phyloP scores from a whole-genome alignment of 2,113 vertebrate genomes.

The Heterochromis multidens region DNA sequence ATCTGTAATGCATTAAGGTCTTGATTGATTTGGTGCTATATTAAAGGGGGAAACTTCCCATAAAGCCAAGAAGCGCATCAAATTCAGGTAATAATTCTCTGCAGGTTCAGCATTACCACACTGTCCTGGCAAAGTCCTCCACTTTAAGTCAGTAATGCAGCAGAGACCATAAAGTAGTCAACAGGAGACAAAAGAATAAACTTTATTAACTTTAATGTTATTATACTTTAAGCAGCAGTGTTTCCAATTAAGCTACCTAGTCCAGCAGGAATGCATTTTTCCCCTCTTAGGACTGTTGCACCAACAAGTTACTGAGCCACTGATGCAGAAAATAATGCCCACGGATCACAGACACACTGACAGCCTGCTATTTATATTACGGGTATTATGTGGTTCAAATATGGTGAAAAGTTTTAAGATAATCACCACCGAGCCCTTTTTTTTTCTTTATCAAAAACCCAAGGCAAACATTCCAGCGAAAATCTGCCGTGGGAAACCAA shows the following conservation, averaged over 20 bases:
- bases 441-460: conserved; percentile 37
- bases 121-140: background rate
- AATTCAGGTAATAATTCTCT: background rate
- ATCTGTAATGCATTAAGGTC: background rate
- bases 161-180: background rate
- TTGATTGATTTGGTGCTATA: background rate
- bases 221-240: background rate
- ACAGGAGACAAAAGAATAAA: background rate
- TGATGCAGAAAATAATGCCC: background rate
- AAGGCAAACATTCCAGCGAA: conserved; percentile 54
- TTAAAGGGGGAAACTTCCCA: background rate
- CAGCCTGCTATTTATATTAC: conserved; percentile 40
- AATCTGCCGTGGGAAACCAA: conserved; percentile 50
- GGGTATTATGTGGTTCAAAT: conserved; percentile 35
- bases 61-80: background rate
- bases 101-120: background rate
- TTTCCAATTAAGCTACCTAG: background rate
- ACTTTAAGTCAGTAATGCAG: background rate
- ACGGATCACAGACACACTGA: background rate
- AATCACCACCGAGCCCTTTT: conserved; percentile 1
- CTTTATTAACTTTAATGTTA: background rate
- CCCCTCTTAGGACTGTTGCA: background rate
- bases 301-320: background rate
- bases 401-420: conserved; percentile 28
- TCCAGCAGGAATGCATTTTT: background rate